Evolutionary conservation across 2,888 invertebrate species (phyloP), one percentile per base, ranked within the genome.

Genomic region (Cactoblastis cactorum): DNA sequence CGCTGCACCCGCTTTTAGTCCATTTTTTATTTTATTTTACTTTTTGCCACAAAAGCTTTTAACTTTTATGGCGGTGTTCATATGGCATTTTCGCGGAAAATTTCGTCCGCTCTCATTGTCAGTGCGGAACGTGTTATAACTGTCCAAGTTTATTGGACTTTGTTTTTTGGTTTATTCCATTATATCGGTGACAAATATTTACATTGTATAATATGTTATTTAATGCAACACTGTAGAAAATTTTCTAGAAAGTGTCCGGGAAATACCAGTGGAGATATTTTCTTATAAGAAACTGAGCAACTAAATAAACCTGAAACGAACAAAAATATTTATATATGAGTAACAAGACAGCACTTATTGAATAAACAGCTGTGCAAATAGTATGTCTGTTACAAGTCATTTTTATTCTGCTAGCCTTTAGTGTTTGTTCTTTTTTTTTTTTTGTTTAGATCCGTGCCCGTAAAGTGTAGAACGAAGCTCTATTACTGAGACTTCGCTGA

Each of bases 1-100:
- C 69, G 70, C 68, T 71, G 69, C 64, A 62, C 60, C 65, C 69
- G 77, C 76, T 81, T 81, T 83, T 74, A 77, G 67, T 74, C 71
- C 72, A 71, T 69, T 77, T 78, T 78, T 79, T 79, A 80, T 83
- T 81, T 74, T 73, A 74, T 69, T 63, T 57, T 58, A 71, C 65
- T 81, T 81, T 83, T 86, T 87, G 82, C 67, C 67, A 73, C 76
- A 72, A 84, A 84, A 83, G 84, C 86, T 86, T 85, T 87, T 85
- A 86, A 83, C 82, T 81, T 85, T 85, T 80, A 80, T 80, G 70
- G 70, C 74, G 72, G 71, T 76, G 72, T 73, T 74, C 73, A 74
- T 78, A 77, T 70, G 70, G 69, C 67, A 75, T 77, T 84, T 79
- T 74, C 64, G 71, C 67, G 71, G 76, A 68, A 70, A 72, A 74